Percentiles rank a stretch among this genome's conserved stretches.
Evolutionary conservation across 2,888 invertebrate species (phyloP).

Genomic region (Phanerotoma sp.): DNA sequence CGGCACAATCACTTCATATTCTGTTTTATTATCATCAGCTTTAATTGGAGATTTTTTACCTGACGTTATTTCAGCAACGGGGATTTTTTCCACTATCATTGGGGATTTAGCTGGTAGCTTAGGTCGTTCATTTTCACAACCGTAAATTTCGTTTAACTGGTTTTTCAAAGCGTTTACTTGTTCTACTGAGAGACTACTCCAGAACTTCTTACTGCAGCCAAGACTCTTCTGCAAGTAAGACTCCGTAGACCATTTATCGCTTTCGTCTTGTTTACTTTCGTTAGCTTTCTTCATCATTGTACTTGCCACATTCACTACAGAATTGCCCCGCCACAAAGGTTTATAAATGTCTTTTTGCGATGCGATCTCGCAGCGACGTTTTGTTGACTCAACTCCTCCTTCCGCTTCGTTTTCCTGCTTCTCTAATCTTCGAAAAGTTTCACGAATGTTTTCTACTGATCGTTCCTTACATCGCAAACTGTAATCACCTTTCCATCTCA

Average conservation of each 20-base stretch:
- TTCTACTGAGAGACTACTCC: conserved; percentile 82
- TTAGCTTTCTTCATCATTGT: conserved; percentile 67
- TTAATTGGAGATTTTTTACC: neutral
- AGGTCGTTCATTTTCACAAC: conserved; percentile 59
- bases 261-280: conserved; percentile 53
- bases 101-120: conserved; percentile 22
- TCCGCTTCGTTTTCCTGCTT: conserved; percentile 59
- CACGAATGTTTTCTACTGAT: conserved; percentile 83
- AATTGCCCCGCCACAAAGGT: conserved; percentile 81
- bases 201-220: conserved; percentile 74
- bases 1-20: conserved; percentile 50
- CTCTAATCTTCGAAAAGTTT: conserved; percentile 70
- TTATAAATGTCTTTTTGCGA: conserved; percentile 71
- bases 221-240: conserved; percentile 59
- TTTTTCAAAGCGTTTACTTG: conserved; percentile 78
- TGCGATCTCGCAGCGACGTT: conserved; percentile 55
- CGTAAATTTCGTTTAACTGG: conserved; percentile 80
- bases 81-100: conserved; percentile 8
- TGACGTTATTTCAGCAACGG: neutral
- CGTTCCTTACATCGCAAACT: conserved; percentile 81
- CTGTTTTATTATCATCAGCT: neutral
- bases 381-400: conserved; percentile 58
- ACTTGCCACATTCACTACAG: conserved; percentile 77
- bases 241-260: conserved; percentile 55
- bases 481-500: conserved; percentile 74